phyloP scores from a whole-genome alignment of 2,797 vertebrate species.

The Perodicticus potto region DNA sequence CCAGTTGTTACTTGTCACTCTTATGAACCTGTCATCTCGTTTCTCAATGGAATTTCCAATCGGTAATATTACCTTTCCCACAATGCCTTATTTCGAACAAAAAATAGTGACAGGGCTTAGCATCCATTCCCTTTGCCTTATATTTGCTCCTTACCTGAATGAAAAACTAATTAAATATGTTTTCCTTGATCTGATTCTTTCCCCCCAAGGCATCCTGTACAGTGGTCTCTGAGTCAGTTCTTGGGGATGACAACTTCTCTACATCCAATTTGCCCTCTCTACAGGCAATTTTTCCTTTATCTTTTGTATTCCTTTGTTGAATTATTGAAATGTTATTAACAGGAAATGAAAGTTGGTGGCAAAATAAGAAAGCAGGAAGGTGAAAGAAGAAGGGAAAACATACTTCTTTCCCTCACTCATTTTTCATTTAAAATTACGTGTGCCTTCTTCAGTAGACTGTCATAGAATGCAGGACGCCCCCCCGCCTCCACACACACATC shows the following conservation, averaged over 20 bases:
- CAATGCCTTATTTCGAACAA: neutral
- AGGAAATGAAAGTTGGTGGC: neutral
- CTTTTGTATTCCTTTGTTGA: neutral
- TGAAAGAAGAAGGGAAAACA: neutral
- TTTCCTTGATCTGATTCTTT: neutral
- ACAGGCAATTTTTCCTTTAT: neutral
- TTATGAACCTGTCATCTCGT: neutral
- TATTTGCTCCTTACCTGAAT: neutral
- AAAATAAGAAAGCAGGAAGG: neutral
- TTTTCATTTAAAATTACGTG: neutral
- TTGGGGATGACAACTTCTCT: neutral
- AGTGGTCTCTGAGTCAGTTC: neutral
- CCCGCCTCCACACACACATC: neutral
- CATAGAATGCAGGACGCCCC: no score
- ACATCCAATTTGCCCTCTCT: no score
- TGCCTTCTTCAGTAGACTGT: neutral
- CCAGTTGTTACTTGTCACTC: neutral
- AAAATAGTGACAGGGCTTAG: neutral
- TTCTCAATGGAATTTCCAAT: conserved; percentile 6
- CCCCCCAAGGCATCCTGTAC: neutral
- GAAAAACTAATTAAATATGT: conserved; percentile 45
- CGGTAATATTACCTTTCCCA: neutral
- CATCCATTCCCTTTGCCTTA: neutral
- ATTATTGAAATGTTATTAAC: neutral
- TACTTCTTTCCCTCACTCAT: neutral